Evolutionary conservation across 2,797 vertebrate genomes (phyloP), one percentile per base, ranked within the genome.

Genomic region (Rachycentron canadum): DNA sequence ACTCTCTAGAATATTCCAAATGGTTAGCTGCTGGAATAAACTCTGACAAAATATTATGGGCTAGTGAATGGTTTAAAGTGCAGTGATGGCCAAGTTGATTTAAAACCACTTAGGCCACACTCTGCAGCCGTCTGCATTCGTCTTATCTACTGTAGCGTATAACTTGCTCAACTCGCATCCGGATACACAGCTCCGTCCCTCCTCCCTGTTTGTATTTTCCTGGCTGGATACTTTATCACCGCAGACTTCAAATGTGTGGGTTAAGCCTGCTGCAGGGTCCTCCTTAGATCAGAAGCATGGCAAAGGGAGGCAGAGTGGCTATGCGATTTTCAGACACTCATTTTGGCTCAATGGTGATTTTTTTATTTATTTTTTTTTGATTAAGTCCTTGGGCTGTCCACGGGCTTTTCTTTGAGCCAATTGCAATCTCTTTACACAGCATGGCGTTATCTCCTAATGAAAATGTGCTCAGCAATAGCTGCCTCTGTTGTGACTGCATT

Each of bases 261-360:
- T 47, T 66, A 82, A 86, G 75, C 71, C 41, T 26, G 68, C 75
- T 73, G 60, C 67, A 66, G 81, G 70, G 43, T 67, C 64, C 34
- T 69, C 60, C 36, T 72, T 56, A 61, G 47, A 81, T 76, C 85
- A 50, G 67, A 59, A 30, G 66, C 69, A 62, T 57, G 73, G 75
- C 61, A 43, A 64, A 82, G 30, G 47, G 26, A 62, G 43, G 41
- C 67, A 65, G 57, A 66, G 19, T 43, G 55, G 74, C 61, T 36
- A 0, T 19, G 65, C 75, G 74, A 79, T 78, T 81, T 61, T 55
- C 78, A 83, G 66, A 69, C 59, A 26, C 58, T 73, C 14, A 30
- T 69, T 83, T 84, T 75, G 57, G 9, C 79, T 77, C 23, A 73
- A 57, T 79, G 49, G 66, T 73, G 52, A 70, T 75, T 49, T 73